These are phyloP conservation scores for Muscidifurax raptorellus DNA, from an alignment of 1,140 invertebrate genomes.

Conservation along the genomic window DNA sequence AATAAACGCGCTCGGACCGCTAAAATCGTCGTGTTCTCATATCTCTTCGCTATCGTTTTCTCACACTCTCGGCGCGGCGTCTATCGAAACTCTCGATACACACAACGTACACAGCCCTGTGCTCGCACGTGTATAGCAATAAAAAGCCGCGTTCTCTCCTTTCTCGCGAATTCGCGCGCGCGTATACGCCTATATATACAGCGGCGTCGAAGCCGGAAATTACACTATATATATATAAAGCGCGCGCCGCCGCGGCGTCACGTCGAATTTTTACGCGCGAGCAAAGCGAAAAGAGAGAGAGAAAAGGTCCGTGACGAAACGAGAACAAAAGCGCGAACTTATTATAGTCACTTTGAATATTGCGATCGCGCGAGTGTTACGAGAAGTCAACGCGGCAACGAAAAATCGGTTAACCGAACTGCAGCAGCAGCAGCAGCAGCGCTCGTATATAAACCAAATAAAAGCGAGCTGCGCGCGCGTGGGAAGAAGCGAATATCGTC, in stretches of 20 bases:
- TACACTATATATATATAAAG: not conserved
- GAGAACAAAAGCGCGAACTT: too few relatives aligned
- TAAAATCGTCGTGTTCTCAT: not conserved
- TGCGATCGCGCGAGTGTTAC: too few relatives aligned
- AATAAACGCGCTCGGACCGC: too few relatives aligned
- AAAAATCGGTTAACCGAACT: too few relatives aligned
- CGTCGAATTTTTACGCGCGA: not conserved
- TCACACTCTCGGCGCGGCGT: not conserved
- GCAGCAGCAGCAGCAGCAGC: too few relatives aligned
- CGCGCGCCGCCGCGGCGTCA: not conserved
- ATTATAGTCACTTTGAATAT: too few relatives aligned
- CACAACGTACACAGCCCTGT: not conserved
- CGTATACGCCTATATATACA: not conserved
- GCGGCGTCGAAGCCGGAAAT: not conserved
- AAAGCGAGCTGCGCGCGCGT: not conserved
- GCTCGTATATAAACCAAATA: not conserved
- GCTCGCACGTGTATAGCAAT: not conserved
- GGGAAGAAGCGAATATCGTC: slow-evolving; percentile 17
- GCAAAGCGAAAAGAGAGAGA: not conserved
- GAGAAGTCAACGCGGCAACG: too few relatives aligned
- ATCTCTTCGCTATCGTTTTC: not conserved
- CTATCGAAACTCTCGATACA: not conserved
- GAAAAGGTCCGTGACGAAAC: too few relatives aligned
- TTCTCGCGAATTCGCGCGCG: not conserved
- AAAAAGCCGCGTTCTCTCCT: not conserved